Conservation (phyloP, 2,113 vertebrate species). For the Ramphastos sulfuratus region DNA sequence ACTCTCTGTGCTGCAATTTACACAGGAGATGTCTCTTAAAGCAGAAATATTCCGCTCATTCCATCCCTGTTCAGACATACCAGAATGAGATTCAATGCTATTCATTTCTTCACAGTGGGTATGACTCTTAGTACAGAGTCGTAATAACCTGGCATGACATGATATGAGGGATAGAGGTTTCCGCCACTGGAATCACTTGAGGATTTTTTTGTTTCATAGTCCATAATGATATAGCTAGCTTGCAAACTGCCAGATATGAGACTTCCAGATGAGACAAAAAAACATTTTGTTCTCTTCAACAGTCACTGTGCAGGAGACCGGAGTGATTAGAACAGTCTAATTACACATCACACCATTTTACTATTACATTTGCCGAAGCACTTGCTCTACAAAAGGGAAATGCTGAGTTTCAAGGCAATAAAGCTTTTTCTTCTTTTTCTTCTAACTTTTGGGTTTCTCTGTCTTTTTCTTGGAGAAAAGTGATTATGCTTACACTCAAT, state of each 20-base stretch:
- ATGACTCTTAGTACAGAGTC: too few relatives aligned
- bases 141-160: too few relatives aligned
- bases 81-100: too few relatives aligned
- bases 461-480: background rate
- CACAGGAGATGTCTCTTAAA: too few relatives aligned
- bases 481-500: background rate
- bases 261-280: background rate
- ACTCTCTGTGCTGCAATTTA: background rate
- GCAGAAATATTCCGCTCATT: too few relatives aligned
- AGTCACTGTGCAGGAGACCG: background rate
- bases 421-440: background rate
- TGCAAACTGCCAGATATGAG: background rate
- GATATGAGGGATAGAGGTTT: too few relatives aligned
- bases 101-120: too few relatives aligned
- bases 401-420: background rate
- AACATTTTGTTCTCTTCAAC: background rate
- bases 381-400: background rate
- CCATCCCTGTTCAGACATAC: too few relatives aligned
- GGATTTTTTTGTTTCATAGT: too few relatives aligned
- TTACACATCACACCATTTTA: background rate
- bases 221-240: background rate
- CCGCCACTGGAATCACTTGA: too few relatives aligned
- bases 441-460: background rate
- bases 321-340: background rate
- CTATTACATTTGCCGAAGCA: background rate